These are phyloP conservation scores for Oasisia sp. DNA, from an alignment of 2,888 invertebrate species.

Conservation along the genomic window DNA sequence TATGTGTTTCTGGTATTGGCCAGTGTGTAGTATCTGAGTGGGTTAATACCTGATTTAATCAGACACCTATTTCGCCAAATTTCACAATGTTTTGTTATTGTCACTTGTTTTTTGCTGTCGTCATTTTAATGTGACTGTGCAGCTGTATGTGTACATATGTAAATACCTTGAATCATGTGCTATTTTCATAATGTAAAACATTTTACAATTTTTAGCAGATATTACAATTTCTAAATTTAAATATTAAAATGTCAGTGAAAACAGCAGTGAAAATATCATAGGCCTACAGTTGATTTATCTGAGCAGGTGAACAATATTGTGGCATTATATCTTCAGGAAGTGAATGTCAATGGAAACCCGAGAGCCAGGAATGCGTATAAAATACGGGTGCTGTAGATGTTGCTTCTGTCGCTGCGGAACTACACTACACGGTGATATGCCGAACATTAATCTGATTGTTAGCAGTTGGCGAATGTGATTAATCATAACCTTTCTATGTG, in stretches of 20 bases:
- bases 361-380: conserved; percentile 4
- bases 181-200: too few relatives aligned
- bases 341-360: neutral
- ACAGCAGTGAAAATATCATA: neutral
- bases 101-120: neutral
- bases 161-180: too few relatives aligned
- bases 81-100: neutral
- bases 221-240: too few relatives aligned
- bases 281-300: too few relatives aligned
- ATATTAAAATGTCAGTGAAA: too few relatives aligned
- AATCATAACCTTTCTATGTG: neutral
- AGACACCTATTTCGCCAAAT: neutral
- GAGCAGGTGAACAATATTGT: neutral
- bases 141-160: neutral
- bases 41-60: neutral
- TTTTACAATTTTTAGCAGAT: too few relatives aligned
- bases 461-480: neutral
- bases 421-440: neutral
- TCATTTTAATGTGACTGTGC: neutral
- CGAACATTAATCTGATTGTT: conserved; percentile 17
- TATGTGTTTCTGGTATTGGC: neutral
- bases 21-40: neutral
- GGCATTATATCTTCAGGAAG: neutral
- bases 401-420: neutral
- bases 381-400: neutral